These are phyloP conservation scores for Hybognathus amarus DNA, from an alignment of 2,797 vertebrate species.

Conservation along the genomic window DNA sequence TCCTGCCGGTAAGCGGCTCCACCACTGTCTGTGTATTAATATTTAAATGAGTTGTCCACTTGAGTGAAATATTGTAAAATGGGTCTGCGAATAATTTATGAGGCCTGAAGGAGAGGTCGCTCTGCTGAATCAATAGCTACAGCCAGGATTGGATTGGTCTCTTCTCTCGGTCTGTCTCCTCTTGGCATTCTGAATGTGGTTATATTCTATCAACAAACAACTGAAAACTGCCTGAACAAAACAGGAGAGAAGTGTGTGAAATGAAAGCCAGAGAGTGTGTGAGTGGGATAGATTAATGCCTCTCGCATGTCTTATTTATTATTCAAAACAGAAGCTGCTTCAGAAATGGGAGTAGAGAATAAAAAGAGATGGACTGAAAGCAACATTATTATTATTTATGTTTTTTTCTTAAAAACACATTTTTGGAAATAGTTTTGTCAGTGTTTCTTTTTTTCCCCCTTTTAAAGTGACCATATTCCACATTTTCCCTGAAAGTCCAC, in stretches of 20 bases:
- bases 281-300: slow-evolving; percentile 54
- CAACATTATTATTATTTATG: slow-evolving; percentile 19
- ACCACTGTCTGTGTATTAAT: slow-evolving; percentile 74
- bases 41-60: slow-evolving; percentile 82
- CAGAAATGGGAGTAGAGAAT: slow-evolving; percentile 37
- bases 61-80: slow-evolving; percentile 75
- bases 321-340: slow-evolving; percentile 56
- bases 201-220: slow-evolving; percentile 52
- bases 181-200: slow-evolving; percentile 41
- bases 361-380: slow-evolving; percentile 30
- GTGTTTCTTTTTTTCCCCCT: not conserved
- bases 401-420: not conserved
- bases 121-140: slow-evolving; percentile 65
- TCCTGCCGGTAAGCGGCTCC: slow-evolving; percentile 88
- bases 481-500: not conserved
- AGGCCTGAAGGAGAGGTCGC: slow-evolving; percentile 69
- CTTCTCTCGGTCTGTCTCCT: slow-evolving; percentile 42
- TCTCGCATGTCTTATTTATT: slow-evolving; percentile 58
- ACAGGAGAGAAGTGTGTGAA: slow-evolving; percentile 49
- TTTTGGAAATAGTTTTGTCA: slow-evolving; percentile 1
- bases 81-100: slow-evolving; percentile 74
- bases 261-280: slow-evolving; percentile 43
- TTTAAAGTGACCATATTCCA: not conserved
- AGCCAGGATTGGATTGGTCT: slow-evolving; percentile 67
- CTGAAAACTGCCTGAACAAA: slow-evolving; percentile 50